Evolutionary conservation across 2,888 invertebrate species (phyloP), one percentile per base, ranked within the genome.

Genomic region (Priapulus caudatus): DNA sequence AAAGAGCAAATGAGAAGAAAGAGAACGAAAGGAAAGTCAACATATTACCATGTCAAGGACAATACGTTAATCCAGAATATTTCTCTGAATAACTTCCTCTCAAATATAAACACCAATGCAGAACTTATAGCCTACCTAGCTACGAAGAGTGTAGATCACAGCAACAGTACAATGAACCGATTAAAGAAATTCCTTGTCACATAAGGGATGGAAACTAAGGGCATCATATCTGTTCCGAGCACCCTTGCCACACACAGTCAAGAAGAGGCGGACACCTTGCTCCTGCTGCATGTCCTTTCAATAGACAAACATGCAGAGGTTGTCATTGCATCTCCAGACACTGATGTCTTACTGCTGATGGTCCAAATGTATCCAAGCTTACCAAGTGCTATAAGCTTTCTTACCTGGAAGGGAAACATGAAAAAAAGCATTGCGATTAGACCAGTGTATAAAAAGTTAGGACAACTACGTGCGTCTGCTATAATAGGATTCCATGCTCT

Each of bases 21-120:
- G 51, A 52, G 43, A 20, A 52, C 52, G 20, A 52, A 52, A 20
- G 52, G 52, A 52, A 53, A 52, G 43, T 52, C 53, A 53, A 52
- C 53, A 52, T 52, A 54, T 53, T 23, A 53, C 43, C 52, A 52
- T 23, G 43, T 52, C 15, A 52, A 53, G 33, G 52, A 52, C 52
- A 52, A 21, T 43, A 52, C 52, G 44, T 44, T 52, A 53, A 52
- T 52, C 45, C 33, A 52, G 43, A 53, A 53, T 52, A 52, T 52
- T 53, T 52, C 53, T 24, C 53, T 52, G 53, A 52, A 52, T 24
- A 51, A 52, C 51, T 52, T 52, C 16, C 22, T 52, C 10, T 52
- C 53, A 52, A 45, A 53, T 53, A 52, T 52, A 43, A 20, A 45
- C 5, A 52, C 53, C 5, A 52, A 52, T 52, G 43, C 18, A 52